These are phyloP conservation scores for Cheirogaleus medius DNA, from an alignment of 2,113 vertebrate species.

Conservation along the genomic window DNA sequence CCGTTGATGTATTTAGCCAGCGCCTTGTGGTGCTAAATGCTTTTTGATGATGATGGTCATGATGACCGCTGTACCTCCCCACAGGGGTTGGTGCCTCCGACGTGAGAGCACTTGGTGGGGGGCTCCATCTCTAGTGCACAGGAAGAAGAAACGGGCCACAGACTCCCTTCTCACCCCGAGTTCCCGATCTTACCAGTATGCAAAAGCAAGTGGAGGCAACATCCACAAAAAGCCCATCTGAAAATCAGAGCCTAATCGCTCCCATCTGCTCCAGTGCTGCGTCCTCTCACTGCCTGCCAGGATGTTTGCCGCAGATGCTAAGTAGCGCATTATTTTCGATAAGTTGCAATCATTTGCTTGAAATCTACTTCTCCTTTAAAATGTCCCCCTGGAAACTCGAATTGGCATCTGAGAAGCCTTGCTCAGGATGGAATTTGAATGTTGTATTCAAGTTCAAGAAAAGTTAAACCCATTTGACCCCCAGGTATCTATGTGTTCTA, in stretches of 20 bases:
- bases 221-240: constrained; percentile 73
- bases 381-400: constrained; percentile 82
- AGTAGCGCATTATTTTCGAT: constrained; percentile 87
- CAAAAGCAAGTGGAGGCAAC: constrained; percentile 61
- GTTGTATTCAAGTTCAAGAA: rapidly evolving
- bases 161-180: background rate
- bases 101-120: too few relatives aligned
- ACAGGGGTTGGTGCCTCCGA: background rate
- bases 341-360: constrained; percentile 86
- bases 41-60: background rate
- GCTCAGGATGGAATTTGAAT: rapidly evolving
- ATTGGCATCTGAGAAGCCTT: constrained; percentile 8
- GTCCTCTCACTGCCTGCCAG: constrained; percentile 85
- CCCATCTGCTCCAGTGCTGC: constrained; percentile 85
- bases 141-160: background rate
- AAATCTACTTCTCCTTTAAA: constrained; percentile 84
- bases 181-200: background rate
- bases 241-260: constrained; percentile 86
- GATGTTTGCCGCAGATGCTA: constrained; percentile 83
- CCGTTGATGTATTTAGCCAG: background rate
- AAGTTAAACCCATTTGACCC: background rate
- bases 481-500: background rate
- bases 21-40: background rate
- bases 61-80: background rate
- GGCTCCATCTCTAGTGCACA: background rate